phyloP scores from a whole-genome alignment of 1,140 invertebrate genomes.

The Delia radicum region DNA sequence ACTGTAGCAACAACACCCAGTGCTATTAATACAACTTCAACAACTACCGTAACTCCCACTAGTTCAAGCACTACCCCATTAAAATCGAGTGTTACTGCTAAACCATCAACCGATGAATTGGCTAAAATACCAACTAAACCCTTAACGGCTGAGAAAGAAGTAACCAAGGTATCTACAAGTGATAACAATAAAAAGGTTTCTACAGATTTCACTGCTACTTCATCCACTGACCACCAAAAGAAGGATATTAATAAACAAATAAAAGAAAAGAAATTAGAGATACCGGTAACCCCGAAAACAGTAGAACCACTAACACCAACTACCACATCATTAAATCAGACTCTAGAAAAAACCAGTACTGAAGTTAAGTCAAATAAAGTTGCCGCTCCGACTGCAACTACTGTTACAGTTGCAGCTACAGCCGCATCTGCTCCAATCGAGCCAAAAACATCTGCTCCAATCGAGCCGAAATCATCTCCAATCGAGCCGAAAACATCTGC shows the following conservation, averaged over 20 bases:
- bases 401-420: background rate
- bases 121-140: background rate
- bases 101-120: background rate
- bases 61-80: background rate
- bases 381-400: background rate
- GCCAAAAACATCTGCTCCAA: too few relatives aligned
- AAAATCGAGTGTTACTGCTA: background rate
- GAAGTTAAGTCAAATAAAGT: background rate
- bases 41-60: background rate
- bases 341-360: background rate
- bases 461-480: too few relatives aligned
- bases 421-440: too few relatives aligned
- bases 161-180: background rate
- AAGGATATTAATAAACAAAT: background rate
- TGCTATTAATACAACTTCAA: background rate
- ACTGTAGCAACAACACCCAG: background rate
- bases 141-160: background rate
- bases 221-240: background rate
- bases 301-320: background rate
- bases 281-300: background rate
- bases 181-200: background rate
- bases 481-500: too few relatives aligned
- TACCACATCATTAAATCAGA: background rate
- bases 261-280: background rate
- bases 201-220: background rate